phyloP scores from a whole-genome alignment of 2,113 vertebrate genomes.

The Collichthys lucidus region DNA sequence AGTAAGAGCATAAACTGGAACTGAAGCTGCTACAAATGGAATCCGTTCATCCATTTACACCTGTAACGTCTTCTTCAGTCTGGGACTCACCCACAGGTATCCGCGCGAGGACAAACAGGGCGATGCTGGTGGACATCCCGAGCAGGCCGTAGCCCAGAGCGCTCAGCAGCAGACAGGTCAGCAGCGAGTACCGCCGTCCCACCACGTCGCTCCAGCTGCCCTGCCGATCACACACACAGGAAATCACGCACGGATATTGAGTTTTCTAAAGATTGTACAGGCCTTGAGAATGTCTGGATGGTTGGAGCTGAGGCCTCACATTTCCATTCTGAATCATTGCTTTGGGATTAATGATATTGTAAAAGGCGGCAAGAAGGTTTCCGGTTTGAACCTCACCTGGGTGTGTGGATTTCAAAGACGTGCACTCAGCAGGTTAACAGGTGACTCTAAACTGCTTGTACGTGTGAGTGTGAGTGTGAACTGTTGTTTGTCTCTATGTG shows the following conservation, averaged over 20 bases:
- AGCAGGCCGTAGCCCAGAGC: constrained; percentile 91
- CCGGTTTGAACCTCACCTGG: too few species aligned
- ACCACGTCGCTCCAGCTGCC: constrained; percentile 97
- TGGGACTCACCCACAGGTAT: constrained; percentile 90
- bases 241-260: not conserved
- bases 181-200: constrained; percentile 89
- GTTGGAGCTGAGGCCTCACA: not conserved
- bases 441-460: too few species aligned
- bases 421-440: too few species aligned
- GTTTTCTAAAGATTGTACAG: not conserved
- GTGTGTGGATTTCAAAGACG: too few species aligned
- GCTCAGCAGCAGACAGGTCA: constrained; percentile 91
- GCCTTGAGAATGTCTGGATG: not conserved
- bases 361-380: too few species aligned
- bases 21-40: too few species aligned
- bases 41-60: too few species aligned
- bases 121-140: constrained; percentile 88
- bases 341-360: not conserved
- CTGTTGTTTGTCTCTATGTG: too few species aligned
- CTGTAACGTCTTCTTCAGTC: too few species aligned
- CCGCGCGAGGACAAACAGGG: constrained; percentile 90
- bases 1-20: too few species aligned
- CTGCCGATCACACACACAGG: constrained; percentile 78
- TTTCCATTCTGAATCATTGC: not conserved
- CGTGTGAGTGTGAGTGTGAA: too few species aligned